Base-by-base conservation (phyloP, 2,797 vertebrate genomes). In the Chromis chromis region DNA sequence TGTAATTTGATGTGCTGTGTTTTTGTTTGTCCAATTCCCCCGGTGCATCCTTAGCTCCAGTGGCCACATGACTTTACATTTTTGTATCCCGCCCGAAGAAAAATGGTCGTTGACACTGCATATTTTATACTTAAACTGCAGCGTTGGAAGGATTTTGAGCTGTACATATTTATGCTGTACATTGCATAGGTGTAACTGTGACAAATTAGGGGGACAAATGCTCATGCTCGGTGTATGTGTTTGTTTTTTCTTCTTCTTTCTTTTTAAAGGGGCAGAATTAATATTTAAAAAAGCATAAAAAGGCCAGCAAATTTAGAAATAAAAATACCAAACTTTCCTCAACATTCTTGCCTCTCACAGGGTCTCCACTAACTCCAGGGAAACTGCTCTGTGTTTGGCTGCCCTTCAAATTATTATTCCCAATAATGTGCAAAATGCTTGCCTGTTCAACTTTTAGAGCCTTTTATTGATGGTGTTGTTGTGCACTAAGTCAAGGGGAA, bases 1-100 rank as follows among this genome's bases (percentile, higher is more conserved):
- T 74, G 64, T 83, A 83, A 90, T 91, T 75, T 90, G 84, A 91
- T 90, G 81, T 82, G 88, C 74, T 86, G 78, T 76, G 70, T 86
- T 92, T 25, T 91, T 89, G 81, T 92, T 90, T 87, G 76, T 73
- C 48, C 65, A 77, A 67, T 89, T 92, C 87, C 89, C 86, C 58
- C 16, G 59, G 78, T 67, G 60, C 70, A 67, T 81, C 76, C 86
- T 81, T 71, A 83, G 83, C 85, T 76, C 66, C 76, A 59, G 46
- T 67, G 12, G 65, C 78, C 81, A 86, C 73, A 85, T 74, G 80
- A 87, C 76, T 86, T 87, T 80, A 80, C 65, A 83, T 78, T 82
- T 89, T 84, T 89, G 72, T 53, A 50, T 78, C 19, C 25, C 11
- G n/a, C 82, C 33, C 56, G 56, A 86, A 83, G 84, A 90, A 89